phyloP scores from a whole-genome alignment of 1,140 invertebrate species.

The Eriocheir sinensis region DNA sequence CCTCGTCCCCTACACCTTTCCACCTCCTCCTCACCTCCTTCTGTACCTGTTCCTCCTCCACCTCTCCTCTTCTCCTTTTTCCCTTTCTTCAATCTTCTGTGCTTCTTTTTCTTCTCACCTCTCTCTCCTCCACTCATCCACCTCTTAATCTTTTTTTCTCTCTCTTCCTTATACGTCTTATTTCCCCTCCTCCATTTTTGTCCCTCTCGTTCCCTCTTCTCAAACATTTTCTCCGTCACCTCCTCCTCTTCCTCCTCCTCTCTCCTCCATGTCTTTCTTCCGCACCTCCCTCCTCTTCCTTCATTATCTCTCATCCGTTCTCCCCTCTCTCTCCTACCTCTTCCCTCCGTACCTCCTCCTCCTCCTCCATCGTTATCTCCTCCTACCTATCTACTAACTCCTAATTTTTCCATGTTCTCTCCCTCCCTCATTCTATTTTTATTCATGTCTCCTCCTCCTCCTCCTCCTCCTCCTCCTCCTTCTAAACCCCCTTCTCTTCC shows the following conservation, averaged over 20 bases:
- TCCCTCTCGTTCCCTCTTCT: not conserved
- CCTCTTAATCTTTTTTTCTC: not conserved
- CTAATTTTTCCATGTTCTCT: too few relatives aligned
- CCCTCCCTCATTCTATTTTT: too few relatives aligned
- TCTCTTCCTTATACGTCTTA: not conserved
- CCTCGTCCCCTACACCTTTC: not conserved
- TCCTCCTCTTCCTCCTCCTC: not conserved
- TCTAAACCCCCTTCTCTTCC: not conserved
- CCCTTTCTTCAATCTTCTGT: conserved; percentile 1
- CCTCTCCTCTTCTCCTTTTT: not conserved
- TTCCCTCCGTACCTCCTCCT: not conserved
- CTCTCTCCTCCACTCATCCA: conserved; percentile 8
- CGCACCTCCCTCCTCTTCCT: not conserved
- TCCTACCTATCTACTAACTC: not conserved
- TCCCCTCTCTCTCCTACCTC: not conserved
- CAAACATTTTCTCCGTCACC: not conserved
- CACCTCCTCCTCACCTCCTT: too few relatives aligned
- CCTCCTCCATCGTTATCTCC: not conserved
- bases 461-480: not conserved
- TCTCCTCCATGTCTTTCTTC: not conserved
- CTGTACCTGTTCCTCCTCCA: not conserved
- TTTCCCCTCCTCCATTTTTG: too few relatives aligned
- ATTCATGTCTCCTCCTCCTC: not conserved
- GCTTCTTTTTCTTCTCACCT: conserved; percentile 1
- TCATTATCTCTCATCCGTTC: not conserved